Base-by-base conservation (phyloP, 1,140 invertebrate species). In the Drosophila murphyi region DNA sequence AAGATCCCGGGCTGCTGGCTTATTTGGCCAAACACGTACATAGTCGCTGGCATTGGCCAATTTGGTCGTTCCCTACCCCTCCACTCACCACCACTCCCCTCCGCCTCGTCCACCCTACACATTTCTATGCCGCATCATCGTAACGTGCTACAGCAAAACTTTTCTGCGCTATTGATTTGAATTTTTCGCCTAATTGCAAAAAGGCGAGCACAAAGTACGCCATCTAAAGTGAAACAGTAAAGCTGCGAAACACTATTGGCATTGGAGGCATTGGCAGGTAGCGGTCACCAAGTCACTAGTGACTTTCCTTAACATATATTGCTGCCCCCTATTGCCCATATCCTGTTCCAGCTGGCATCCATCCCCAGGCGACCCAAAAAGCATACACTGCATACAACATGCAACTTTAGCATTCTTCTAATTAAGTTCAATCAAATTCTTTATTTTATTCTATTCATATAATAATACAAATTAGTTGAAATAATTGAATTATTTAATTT, bases 151-250 rank as follows among this genome's bases (percentile, higher is more conserved):
- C 79, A 87, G 72, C 64, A 80, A 77, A 87, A 88, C 59, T 79
- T 87, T 82, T 57, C 83, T 76, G 41, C 56, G 71, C 47, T 86
- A 86, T 86, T 86, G 82, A 86, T 86, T 86, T 88, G 79, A 82
- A 82, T 86, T 86, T 79, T 88, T 86, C 70, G 73, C 74, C 73
- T 83, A 83, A 83, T 83, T 83, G 80, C 80, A 80, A 79, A 83
- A 72, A 72, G 48, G 47, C 57, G 48, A 60, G 47, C 78, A 68
- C 59, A 57, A 78, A 77, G 54, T 59, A 39, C 5, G 8, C 39
- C 39, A 5, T 10, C 12, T 34, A 62, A 55, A 28, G 39, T 8
- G 55, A 63, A 63, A 55, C 41, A 63, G 34, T 41, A 31, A 10
- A 56, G 41, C 39, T 43, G 10, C n/a, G 39, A 43, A 43, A 43